Percentiles rank a stretch among this genome's conserved stretches.
These are phyloP conservation scores for Cyaniris semiargus DNA, from an alignment of 2,888 invertebrate species.

Conservation along the genomic window DNA sequence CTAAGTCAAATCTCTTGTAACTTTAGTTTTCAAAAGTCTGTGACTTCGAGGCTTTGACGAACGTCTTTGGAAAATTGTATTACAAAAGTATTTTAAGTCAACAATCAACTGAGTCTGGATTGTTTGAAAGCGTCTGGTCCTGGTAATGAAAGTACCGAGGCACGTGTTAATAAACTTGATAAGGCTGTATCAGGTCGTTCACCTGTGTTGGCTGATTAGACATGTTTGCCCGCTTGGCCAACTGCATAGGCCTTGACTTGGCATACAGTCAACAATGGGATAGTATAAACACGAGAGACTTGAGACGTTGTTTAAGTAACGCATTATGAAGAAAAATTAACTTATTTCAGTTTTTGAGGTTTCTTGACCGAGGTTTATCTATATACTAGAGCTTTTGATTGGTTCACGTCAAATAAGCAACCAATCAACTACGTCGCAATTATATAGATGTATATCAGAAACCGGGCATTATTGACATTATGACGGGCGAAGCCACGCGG, in stretches of 20 bases:
- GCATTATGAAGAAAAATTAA: not conserved
- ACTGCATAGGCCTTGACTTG: constrained; percentile 52
- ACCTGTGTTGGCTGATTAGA: constrained; percentile 59
- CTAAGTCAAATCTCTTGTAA: not conserved
- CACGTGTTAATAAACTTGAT: constrained; percentile 65
- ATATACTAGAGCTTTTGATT: no score
- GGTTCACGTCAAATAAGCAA: no score
- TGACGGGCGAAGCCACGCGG: no score
- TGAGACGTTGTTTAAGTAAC: not conserved
- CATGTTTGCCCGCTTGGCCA: constrained; percentile 56
- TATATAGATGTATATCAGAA: no score
- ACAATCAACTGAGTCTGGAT: not conserved
- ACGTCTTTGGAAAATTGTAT: not conserved
- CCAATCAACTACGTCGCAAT: no score
- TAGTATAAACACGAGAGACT: not conserved
- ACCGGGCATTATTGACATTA: no score
- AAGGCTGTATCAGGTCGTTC: constrained; percentile 59
- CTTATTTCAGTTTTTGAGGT: no score
- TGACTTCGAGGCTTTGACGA: not conserved
- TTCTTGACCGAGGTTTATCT: no score
- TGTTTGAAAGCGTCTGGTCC: not conserved
- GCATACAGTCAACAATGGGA: not conserved
- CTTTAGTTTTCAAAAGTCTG: not conserved
- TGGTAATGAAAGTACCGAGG: constrained; percentile 35
- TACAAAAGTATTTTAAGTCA: not conserved